Evolutionary conservation across 2,888 invertebrate species (phyloP).

Genomic region (Trichogramma evanescens): DNA sequence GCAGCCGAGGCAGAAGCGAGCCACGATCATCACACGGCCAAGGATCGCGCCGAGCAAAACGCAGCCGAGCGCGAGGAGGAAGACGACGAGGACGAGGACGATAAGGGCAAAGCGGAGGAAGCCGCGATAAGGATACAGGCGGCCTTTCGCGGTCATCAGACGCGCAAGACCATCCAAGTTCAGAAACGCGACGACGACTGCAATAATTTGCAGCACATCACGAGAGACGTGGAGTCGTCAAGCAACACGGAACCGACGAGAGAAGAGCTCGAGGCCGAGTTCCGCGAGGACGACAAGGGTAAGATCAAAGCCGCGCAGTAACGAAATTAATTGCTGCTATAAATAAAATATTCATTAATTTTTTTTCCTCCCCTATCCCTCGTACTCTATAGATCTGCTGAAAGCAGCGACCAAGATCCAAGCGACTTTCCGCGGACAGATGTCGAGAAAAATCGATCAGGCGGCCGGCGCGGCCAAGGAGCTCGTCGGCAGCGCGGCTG

Average conservation of each 20-base stretch:
- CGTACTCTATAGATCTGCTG: conserved; percentile 63
- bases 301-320: conserved; percentile 27
- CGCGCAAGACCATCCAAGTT: conserved; percentile 66
- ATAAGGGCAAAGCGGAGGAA: conserved; percentile 41
- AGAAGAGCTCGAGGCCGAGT: conserved; percentile 71
- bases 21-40: conserved; percentile 2
- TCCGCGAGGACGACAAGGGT: conserved; percentile 76
- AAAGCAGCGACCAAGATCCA: conserved; percentile 85
- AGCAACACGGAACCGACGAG: conserved; percentile 56
- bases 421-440: conserved; percentile 83
- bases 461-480: conserved; percentile 37
- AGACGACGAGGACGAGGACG: conserved; percentile 6
- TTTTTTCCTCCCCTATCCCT: background rate
- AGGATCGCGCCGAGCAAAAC: conserved; percentile 2
- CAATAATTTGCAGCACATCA: conserved; percentile 37
- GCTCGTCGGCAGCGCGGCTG: conserved; percentile 35
- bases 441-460: conserved; percentile 66
- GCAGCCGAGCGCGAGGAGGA: conserved; percentile 7
- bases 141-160: conserved; percentile 76
- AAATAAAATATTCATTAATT: background rate
- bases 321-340: background rate
- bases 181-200: conserved; percentile 55
- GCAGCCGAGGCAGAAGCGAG: conserved; percentile 8
- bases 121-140: conserved; percentile 88
- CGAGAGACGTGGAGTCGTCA: conserved; percentile 34